Percentiles rank a stretch among this genome's conserved stretches.
These are phyloP conservation scores for Passerina amoena DNA, from an alignment of 2,113 vertebrate species.

Conservation along the genomic window DNA sequence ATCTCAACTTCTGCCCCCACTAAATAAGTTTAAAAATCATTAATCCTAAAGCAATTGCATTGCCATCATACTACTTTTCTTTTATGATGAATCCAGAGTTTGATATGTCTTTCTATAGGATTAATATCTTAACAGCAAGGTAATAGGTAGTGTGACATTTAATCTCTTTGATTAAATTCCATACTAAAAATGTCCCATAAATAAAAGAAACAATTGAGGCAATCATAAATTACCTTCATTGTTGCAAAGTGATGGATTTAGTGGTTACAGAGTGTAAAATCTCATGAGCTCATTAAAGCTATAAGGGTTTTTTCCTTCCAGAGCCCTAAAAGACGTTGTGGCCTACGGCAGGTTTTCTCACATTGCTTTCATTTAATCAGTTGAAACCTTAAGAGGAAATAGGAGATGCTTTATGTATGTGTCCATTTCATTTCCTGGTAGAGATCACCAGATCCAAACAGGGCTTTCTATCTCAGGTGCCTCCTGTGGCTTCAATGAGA, in stretches of 20 bases:
- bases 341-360: conserved; percentile 30
- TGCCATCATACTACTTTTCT: conserved; percentile 1
- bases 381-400: neutral
- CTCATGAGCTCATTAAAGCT: conserved; percentile 58
- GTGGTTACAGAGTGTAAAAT: conserved; percentile 55
- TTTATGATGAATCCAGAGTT: conserved; percentile 37
- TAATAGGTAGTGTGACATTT: conserved; percentile 63
- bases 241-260: conserved; percentile 66
- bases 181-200: conserved; percentile 68
- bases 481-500: neutral
- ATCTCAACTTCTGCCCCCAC: conserved; percentile 1
- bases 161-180: conserved; percentile 73
- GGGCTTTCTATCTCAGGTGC: neutral
- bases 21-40: conserved; percentile 43
- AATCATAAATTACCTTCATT: conserved; percentile 66
- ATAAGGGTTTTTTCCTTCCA: conserved; percentile 16
- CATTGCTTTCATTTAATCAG: conserved; percentile 39
- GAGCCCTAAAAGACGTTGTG: conserved; percentile 7
- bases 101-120: conserved; percentile 47
- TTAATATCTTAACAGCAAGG: conserved; percentile 68
- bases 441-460: neutral
- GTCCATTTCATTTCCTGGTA: neutral
- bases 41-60: conserved; percentile 37
- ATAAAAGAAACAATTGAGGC: conserved; percentile 66
- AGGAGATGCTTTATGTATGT: neutral